Evolutionary conservation across 2,797 vertebrate species (phyloP).

Genomic region (Leptodactylus fallax): DNA sequence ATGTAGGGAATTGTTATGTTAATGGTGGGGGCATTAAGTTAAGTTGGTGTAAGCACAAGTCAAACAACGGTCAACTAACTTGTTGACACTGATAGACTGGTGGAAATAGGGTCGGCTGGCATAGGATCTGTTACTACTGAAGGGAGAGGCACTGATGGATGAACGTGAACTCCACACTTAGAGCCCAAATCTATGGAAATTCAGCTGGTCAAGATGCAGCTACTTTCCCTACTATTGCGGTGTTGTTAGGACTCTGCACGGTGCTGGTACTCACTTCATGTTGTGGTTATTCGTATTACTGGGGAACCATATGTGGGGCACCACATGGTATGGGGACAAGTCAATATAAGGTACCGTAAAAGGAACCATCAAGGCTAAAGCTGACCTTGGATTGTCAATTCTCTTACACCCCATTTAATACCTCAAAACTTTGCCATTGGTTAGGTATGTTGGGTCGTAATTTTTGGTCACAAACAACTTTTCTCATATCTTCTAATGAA

Average conservation of each 20-base stretch:
- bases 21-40: too few species aligned
- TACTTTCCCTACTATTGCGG: not conserved
- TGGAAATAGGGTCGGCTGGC: not conserved
- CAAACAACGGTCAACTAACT: too few species aligned
- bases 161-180: not conserved
- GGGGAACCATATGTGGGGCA: not conserved
- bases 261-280: not conserved
- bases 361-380: too few species aligned
- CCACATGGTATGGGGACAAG: too few species aligned
- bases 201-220: not conserved
- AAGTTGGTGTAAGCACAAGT: too few species aligned
- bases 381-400: not conserved
- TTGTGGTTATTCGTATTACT: not conserved
- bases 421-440: conserved; percentile 99
- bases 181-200: too few species aligned
- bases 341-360: not conserved
- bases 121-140: not conserved
- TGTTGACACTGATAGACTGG: too few species aligned
- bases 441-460: conserved; percentile 93
- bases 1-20: too few species aligned
- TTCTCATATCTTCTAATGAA: conserved; percentile 94
- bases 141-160: not conserved
- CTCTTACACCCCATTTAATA: conserved; percentile 69
- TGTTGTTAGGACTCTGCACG: not conserved
- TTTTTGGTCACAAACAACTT: conserved; percentile 94